Conservation (phyloP, 2,888 invertebrate genomes). For the Notodonta ziczac region DNA sequence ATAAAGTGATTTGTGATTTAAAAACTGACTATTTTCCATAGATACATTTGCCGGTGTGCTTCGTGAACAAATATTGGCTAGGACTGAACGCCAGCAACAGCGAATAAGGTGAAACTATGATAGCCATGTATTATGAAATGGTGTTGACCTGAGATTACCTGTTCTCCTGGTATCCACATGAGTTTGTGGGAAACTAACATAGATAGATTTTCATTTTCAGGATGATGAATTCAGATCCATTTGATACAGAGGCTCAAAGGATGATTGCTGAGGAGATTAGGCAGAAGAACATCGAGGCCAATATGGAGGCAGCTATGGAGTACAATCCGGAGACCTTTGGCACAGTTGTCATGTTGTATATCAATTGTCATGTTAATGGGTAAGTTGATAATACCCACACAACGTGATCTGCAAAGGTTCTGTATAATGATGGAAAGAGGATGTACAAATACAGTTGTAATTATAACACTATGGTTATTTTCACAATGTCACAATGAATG, state of each 20-base stretch:
- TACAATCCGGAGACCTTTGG: conserved; percentile 99
- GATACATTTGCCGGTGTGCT: conserved; percentile 92
- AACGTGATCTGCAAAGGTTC: no score
- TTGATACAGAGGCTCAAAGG: conserved; percentile 97
- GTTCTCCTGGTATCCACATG: neutral
- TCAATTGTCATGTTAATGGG: conserved; percentile 98
- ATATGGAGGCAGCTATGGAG: conserved; percentile 99
- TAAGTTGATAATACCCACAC: conserved; percentile 29
- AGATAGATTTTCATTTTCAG: conserved; percentile 60
- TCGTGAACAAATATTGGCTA: conserved; percentile 91
- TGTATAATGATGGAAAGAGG: no score
- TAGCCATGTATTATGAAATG: conserved; percentile 9
- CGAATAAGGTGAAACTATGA: conserved; percentile 80
- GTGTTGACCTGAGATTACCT: conserved; percentile 3
- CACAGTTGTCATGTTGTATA: conserved; percentile 98
- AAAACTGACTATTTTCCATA: conserved; percentile 52
- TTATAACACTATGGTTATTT: no score
- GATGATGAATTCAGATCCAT: conserved; percentile 97
- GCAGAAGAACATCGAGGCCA: conserved; percentile 98
- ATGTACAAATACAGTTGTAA: no score
- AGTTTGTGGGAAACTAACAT: conserved; percentile 10
- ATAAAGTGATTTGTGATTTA: conserved; percentile 2
- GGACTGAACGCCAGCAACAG: conserved; percentile 93
- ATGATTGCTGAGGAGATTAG: conserved; percentile 98
- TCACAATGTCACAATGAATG: no score